Percentiles rank a stretch among this genome's conserved stretches.
Evolutionary conservation across 2,888 invertebrate species (phyloP).

Genomic region (Sthenelais limicola): DNA sequence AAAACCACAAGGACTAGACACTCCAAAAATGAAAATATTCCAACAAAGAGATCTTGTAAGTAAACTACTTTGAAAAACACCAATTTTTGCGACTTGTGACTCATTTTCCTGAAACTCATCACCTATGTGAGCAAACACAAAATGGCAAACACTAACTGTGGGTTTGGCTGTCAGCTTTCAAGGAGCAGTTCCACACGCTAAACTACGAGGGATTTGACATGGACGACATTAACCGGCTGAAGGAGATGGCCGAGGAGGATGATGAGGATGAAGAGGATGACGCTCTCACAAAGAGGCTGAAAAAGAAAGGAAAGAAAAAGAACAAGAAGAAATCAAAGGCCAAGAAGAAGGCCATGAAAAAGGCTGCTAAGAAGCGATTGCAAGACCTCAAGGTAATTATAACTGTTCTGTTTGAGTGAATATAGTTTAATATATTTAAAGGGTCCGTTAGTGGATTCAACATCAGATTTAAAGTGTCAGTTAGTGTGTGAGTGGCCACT

Average conservation of each 20-base stretch:
- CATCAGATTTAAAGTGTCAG: no score
- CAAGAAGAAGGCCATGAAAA: constrained; percentile 28
- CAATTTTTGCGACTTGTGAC: no score
- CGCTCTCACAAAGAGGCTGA: constrained; percentile 3
- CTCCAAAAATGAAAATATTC: no score
- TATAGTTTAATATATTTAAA: no score
- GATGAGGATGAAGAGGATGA: constrained; percentile 35
- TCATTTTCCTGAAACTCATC: no score
- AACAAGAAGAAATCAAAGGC: constrained; percentile 37
- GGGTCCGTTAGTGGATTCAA: no score
- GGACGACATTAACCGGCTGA: constrained; percentile 45
- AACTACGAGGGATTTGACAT: constrained; percentile 49
- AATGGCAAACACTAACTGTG: not conserved
- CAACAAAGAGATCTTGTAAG: no score
- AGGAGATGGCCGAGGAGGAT: constrained; percentile 22
- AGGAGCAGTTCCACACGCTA: constrained; percentile 26
- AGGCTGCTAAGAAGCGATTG: not conserved
- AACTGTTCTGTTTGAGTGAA: no score
- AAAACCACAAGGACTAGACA: no score
- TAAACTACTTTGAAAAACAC: no score
- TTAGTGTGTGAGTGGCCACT: no score
- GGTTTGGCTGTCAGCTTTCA: constrained; percentile 4
- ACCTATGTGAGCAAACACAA: no score
- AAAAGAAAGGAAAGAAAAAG: constrained; percentile 40
- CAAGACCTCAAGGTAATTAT: constrained; percentile 14